Conservation (phyloP, 2,797 vertebrate genomes). For the Champsocephalus esox region DNA sequence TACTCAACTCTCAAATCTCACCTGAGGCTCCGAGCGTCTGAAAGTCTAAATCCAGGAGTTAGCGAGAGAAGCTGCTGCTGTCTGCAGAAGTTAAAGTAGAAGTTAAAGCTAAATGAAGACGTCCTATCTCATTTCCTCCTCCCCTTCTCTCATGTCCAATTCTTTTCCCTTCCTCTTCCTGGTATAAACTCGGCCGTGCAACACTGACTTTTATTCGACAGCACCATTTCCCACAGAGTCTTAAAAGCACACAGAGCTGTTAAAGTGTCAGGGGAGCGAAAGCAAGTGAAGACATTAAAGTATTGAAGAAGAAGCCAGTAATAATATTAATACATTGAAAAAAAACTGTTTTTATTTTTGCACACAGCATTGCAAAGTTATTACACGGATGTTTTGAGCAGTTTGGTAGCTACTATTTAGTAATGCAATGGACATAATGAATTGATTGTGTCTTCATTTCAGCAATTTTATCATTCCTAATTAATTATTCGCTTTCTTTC, state of each 20-base stretch:
- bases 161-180: slow-evolving; percentile 35
- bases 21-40: slow-evolving; percentile 66
- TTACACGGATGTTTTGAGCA: no score
- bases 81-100: slow-evolving; percentile 59
- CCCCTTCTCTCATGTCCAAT: slow-evolving; percentile 41
- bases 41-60: slow-evolving; percentile 71
- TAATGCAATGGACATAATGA: no score
- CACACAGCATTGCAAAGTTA: no score
- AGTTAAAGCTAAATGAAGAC: slow-evolving; percentile 74
- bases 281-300: no score
- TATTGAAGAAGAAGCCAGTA: no score
- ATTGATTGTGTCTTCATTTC: no score
- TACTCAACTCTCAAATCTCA: slow-evolving; percentile 69
- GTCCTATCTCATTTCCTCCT: slow-evolving; percentile 68
- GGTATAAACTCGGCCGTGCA: slow-evolving; percentile 59
- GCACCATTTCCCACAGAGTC: slow-evolving; percentile 68
- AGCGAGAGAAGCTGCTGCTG: slow-evolving; percentile 41
- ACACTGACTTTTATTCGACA: slow-evolving; percentile 75
- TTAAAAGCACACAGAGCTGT: slow-evolving; percentile 72
- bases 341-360: no score
- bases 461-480: no score
- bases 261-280: slow-evolving; percentile 65
- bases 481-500: no score
- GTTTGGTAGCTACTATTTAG: no score
- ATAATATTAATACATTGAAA: no score